Evolutionary conservation across 35 echinoderm and acorn worm genomes (phyloP), one percentile per base, ranked within the genome.

Genomic region (Acanthaster planci): DNA sequence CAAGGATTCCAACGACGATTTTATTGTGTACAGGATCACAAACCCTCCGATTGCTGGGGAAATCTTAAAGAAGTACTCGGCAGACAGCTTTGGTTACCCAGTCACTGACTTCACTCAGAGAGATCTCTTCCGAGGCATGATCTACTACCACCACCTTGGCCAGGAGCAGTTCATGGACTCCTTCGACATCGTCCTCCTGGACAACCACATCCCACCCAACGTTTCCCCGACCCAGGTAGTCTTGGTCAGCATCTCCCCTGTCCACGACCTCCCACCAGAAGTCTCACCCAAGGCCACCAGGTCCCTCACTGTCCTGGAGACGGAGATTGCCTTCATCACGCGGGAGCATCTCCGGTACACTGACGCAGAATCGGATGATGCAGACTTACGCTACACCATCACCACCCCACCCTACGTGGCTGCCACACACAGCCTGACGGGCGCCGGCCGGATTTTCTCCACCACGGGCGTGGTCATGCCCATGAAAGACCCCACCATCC

Each of bases 131-230:
- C 80, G 92, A 38, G 96, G 92, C 2, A 86, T 90, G 37, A 94
- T 99, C 59, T 99, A 91, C 60, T 99, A 99, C 79, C 92, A 91
- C 75, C 96, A 99, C 68, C 86, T 99, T 40, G 96, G 96, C 4
- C 68, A 88, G 22, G 96, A 99, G 76, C 55, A 89, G 7, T 99
- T 99, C 58, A 52, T 81, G 31, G 96, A 99, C 75, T 86, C 76
- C 1, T 85, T 99, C 77, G 92, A 99, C 36, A 82, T 99, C 21
- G 79, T 94, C 19, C 83, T 94, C 4, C 40, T 94, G 0, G 96
- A 99, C 52, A 93, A 90, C 60, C 85, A 89, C 37, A 86, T 93
- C 21, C 96, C 96, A 8, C 95, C 95, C 17, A 98, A 98, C 57
- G 76, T 88, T 56, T 93, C 95, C 9, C 84, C 81, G 14, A 81